Conservation (phyloP, 1,140 invertebrate genomes). For the Drosophila trapezifrons region DNA sequence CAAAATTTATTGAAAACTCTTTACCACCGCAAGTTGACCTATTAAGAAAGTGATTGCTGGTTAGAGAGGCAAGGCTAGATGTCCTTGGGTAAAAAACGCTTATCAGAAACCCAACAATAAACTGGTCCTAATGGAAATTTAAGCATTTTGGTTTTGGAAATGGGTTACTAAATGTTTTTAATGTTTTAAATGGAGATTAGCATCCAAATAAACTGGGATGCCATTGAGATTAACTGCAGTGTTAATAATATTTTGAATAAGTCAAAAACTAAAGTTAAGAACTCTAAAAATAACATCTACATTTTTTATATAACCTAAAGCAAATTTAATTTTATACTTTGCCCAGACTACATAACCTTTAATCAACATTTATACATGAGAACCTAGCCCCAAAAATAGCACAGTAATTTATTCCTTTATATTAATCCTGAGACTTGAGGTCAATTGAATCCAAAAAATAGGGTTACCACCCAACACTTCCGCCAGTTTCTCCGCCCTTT, state of each 20-base stretch:
- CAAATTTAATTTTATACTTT: neutral
- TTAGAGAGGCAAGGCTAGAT: neutral
- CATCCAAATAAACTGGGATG: neutral
- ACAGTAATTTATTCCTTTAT: neutral
- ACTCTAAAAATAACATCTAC: too few species aligned
- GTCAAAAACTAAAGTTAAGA: too few species aligned
- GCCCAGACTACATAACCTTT: too few species aligned
- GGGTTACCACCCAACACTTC: neutral
- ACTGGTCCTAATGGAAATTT: conserved; percentile 61
- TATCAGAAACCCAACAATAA: conserved; percentile 28
- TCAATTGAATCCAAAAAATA: conserved; percentile 1
- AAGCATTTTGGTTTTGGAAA: conserved; percentile 64
- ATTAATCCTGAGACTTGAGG: conserved; percentile 10
- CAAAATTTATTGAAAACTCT: conserved; percentile 68
- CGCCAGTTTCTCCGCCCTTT: conserved; percentile 12
- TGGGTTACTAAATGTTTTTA: too few species aligned
- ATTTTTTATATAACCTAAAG: too few species aligned
- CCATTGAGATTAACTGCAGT: too few species aligned
- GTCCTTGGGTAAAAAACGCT: neutral
- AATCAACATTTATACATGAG: neutral
- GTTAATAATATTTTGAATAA: too few species aligned
- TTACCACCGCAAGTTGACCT: conserved; percentile 60
- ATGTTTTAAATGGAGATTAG: neutral
- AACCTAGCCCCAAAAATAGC: neutral
- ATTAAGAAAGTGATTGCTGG: conserved; percentile 56